Evolutionary conservation across 2,797 vertebrate species (phyloP).

Genomic region (Thunnus albacares): DNA sequence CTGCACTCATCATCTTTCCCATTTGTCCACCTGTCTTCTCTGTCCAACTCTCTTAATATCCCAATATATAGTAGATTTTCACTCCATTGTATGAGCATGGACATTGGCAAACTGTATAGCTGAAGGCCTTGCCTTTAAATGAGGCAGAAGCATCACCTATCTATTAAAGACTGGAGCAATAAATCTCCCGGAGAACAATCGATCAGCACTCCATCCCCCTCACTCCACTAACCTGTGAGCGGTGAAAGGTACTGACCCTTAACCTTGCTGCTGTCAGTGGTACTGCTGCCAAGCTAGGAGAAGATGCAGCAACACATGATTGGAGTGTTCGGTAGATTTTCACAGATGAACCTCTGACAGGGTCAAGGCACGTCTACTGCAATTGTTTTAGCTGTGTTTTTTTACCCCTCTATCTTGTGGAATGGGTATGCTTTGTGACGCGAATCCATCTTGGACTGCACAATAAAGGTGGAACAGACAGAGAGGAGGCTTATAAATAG

Average conservation of each 20-base stretch:
- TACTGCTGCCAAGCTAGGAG: conserved; percentile 31
- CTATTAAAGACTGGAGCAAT: conserved; percentile 55
- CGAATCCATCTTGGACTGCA: conserved; percentile 15
- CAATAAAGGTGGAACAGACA: conserved; percentile 10
- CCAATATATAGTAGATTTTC: conserved; percentile 28
- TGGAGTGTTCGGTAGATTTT: conserved; percentile 43
- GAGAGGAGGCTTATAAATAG: conserved; percentile 19
- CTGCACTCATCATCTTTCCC: conserved; percentile 4
- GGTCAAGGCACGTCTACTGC: conserved; percentile 35
- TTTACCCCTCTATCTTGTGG: conserved; percentile 16
- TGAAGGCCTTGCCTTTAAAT: conserved; percentile 46
- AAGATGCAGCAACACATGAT: conserved; percentile 41
- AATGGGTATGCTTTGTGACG: conserved; percentile 2
- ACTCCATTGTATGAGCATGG: background rate
- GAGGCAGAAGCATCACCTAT: conserved; percentile 43
- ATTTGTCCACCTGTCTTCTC: conserved; percentile 18
- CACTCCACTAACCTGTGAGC: conserved; percentile 54
- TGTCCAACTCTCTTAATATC: conserved; percentile 34
- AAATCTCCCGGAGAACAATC: conserved; percentile 65
- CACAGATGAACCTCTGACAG: conserved; percentile 32
- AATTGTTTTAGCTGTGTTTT: conserved; percentile 35
- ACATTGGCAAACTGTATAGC: conserved; percentile 22
- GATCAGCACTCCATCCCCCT: conserved; percentile 59
- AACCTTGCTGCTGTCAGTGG: conserved; percentile 61
- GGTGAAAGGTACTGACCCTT: conserved; percentile 61